These are phyloP conservation scores for Mystacornis crossleyi DNA, from an alignment of 2,113 vertebrate species.

Conservation along the genomic window DNA sequence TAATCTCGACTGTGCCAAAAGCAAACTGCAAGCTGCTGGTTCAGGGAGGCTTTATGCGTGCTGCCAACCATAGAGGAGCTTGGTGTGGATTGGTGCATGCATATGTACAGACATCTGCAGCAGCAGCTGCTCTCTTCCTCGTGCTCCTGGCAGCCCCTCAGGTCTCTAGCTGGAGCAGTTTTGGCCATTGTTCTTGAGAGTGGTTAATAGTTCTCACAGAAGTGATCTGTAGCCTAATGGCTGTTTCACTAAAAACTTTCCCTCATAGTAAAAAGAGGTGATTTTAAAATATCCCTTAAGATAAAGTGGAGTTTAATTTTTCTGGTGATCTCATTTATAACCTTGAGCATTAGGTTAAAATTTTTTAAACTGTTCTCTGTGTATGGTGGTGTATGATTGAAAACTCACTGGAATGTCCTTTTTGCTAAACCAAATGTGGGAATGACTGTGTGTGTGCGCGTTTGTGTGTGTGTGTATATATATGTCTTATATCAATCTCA, in stretches of 20 bases:
- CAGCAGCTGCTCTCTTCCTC: background rate
- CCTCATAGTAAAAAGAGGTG: background rate
- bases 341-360: background rate
- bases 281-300: background rate
- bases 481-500: background rate
- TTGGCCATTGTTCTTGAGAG: background rate
- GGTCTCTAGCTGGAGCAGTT: background rate
- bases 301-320: background rate
- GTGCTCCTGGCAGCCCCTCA: background rate
- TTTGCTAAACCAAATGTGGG: background rate
- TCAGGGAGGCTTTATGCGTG: background rate
- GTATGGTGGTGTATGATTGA: background rate
- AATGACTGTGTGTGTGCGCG: background rate
- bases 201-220: background rate
- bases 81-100: background rate
- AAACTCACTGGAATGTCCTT: background rate
- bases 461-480: rapidly evolving
- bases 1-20: background rate
- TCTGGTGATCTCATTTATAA: background rate
- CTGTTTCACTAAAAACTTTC: background rate
- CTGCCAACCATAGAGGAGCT: background rate
- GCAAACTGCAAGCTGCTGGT: background rate
- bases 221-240: background rate
- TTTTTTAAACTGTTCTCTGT: background rate
- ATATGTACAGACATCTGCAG: background rate